A percentile compares a stretch with the other conserved stretches of the same genome.
Evolutionary conservation across 2,797 vertebrate genomes (phyloP).

Genomic region (Sebastes wilsoni): DNA sequence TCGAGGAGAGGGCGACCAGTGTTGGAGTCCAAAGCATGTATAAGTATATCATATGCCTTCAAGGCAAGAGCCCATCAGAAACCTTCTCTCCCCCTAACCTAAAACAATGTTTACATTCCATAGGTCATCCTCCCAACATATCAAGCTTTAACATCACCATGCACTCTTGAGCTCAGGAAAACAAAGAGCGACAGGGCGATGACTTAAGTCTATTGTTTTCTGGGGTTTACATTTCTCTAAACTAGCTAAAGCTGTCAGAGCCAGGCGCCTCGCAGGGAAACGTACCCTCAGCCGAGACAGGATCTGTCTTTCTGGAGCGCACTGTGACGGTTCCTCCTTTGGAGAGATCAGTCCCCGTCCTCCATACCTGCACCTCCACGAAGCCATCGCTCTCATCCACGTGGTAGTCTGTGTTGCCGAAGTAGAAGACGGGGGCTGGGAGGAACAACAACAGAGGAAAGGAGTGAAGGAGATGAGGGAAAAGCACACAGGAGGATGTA

Average conservation of each 20-base stretch:
- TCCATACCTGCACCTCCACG: constrained; percentile 90
- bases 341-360: constrained; percentile 91
- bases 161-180: constrained; percentile 44
- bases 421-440: constrained; percentile 88
- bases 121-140: constrained; percentile 46
- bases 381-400: constrained; percentile 91
- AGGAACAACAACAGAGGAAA: constrained; percentile 14
- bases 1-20: constrained; percentile 37
- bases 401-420: constrained; percentile 85
- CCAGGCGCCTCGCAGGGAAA: constrained; percentile 23
- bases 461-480: constrained; percentile 3
- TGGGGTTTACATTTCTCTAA: constrained; percentile 49
- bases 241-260: constrained; percentile 30
- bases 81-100: constrained; percentile 5
- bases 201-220: constrained; percentile 57
- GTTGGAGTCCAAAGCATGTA: constrained; percentile 28
- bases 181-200: constrained; percentile 52
- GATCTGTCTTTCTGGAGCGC: constrained; percentile 90
- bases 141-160: constrained; percentile 33
- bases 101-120: constrained; percentile 71
- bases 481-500: constrained; percentile 10
- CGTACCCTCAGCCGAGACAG: constrained; percentile 90
- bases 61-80: constrained; percentile 18
- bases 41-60: neutral
- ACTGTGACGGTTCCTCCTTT: constrained; percentile 89